These are phyloP conservation scores for Eumerus sabulonum DNA, from an alignment of 2,888 invertebrate genomes.

Conservation along the genomic window DNA sequence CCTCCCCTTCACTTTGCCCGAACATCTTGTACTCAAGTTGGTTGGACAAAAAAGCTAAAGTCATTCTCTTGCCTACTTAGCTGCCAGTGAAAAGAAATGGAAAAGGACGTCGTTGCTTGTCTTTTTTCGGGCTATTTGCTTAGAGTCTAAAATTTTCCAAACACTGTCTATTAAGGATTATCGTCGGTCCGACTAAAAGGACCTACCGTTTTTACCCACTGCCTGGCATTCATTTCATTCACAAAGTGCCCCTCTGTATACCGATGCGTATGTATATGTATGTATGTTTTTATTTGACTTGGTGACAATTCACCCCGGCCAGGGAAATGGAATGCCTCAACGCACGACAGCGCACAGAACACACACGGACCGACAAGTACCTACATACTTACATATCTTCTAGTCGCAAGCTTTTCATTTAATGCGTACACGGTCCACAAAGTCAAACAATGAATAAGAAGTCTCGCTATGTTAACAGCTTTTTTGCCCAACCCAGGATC, in stretches of 20 bases:
- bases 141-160: constrained; percentile 23
- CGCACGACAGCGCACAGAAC: constrained; percentile 28
- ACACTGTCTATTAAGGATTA: constrained; percentile 9
- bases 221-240: constrained; percentile 50
- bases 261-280: constrained; percentile 7
- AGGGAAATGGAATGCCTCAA: constrained; percentile 31
- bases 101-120: constrained; percentile 7
- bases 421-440: constrained; percentile 37
- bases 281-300: constrained; percentile 43
- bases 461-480: constrained; percentile 26
- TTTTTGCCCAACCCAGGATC: constrained; percentile 14
- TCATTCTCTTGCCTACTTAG: neutral
- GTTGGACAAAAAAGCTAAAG: constrained; percentile 2
- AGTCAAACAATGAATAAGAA: constrained; percentile 61
- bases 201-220: constrained; percentile 41
- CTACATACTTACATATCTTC: constrained; percentile 30
- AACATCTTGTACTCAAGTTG: neutral
- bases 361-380: constrained; percentile 8
- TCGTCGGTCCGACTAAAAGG: constrained; percentile 21
- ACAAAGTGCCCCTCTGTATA: constrained; percentile 13
- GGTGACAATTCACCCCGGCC: constrained; percentile 20
- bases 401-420: constrained; percentile 5
- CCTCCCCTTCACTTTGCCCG: constrained; percentile 12
- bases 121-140: constrained; percentile 23
- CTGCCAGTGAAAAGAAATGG: neutral